A percentile compares a stretch with the other conserved stretches of the same genome.
Evolutionary conservation across 2,888 invertebrate species (phyloP).

Genomic region (Dryococelus australis): DNA sequence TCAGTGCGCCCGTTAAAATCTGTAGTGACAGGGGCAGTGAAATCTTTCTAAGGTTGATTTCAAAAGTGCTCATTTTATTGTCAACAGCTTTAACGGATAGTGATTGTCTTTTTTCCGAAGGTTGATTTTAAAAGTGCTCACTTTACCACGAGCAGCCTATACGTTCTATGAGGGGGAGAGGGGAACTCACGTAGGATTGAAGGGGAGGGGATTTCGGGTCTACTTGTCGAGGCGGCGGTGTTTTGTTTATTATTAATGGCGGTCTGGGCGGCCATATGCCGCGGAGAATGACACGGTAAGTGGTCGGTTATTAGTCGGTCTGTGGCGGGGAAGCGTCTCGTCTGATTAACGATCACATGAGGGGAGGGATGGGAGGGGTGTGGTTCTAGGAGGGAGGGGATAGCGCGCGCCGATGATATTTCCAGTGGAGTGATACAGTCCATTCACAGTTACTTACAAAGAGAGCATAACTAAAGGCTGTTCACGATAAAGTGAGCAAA

Average conservation of each 20-base stretch:
- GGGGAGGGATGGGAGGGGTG: neutral
- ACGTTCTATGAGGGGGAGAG: too few relatives aligned
- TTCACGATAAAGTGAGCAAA: too few relatives aligned
- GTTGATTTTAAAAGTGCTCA: too few relatives aligned
- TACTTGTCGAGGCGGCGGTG: neutral
- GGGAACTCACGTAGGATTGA: neutral
- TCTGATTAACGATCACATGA: neutral
- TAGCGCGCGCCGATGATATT: neutral
- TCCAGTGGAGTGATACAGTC: neutral
- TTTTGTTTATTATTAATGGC: conserved; percentile 10
- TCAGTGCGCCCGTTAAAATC: too few relatives aligned
- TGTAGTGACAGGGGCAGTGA: too few relatives aligned
- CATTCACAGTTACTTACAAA: too few relatives aligned
- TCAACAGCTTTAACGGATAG: too few relatives aligned
- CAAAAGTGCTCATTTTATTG: too few relatives aligned
- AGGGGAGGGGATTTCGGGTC: neutral
- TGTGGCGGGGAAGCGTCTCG: neutral
- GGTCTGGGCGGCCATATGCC: conserved; percentile 16
- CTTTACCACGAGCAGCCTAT: too few relatives aligned
- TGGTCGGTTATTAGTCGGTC: neutral
- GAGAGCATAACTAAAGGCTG: too few relatives aligned
- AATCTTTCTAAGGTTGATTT: too few relatives aligned
- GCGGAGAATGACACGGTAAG: conserved; percentile 8
- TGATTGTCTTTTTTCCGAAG: too few relatives aligned
- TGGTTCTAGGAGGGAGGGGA: neutral